These are phyloP conservation scores for Ptiloglossa arizonensis DNA, from an alignment of 1,140 invertebrate species.

Conservation along the genomic window DNA sequence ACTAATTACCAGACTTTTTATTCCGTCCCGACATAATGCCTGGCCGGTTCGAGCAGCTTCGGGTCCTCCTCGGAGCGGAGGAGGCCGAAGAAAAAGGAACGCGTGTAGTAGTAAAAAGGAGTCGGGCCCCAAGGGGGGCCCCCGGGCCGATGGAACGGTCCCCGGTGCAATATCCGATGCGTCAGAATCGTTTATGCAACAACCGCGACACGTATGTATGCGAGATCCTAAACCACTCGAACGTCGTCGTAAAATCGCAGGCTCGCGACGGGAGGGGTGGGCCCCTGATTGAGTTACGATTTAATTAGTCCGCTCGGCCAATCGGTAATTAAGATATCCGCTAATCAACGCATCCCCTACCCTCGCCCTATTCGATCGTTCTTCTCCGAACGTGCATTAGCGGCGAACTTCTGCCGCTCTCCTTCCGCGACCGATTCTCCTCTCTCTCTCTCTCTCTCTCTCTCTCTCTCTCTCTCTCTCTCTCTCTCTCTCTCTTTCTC, in stretches of 20 bases:
- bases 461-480: neutral
- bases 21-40: slow-evolving; percentile 58
- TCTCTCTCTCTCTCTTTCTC: neutral
- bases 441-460: too few relatives aligned
- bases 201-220: slow-evolving; percentile 47
- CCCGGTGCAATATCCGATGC: slow-evolving; percentile 50
- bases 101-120: slow-evolving; percentile 40
- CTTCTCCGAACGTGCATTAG: slow-evolving; percentile 35
- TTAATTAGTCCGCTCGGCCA: slow-evolving; percentile 77
- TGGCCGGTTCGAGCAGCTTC: slow-evolving; percentile 16
- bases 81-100: slow-evolving; percentile 35
- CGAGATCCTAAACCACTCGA: slow-evolving; percentile 49
- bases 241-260: slow-evolving; percentile 61
- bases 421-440: too few relatives aligned
- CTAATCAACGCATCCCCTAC: slow-evolving; percentile 71
- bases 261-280: slow-evolving; percentile 13
- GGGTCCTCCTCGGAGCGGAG: slow-evolving; percentile 7
- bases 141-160: slow-evolving; percentile 1
- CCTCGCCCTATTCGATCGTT: slow-evolving; percentile 51
- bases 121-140: neutral
- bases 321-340: slow-evolving; percentile 79
- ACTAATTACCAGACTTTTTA: slow-evolving; percentile 64
- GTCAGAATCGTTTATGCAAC: slow-evolving; percentile 50
- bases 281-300: slow-evolving; percentile 78
- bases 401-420: slow-evolving; percentile 24